phyloP scores from a whole-genome alignment of 2,888 invertebrate species.

The Ornithoptera alexandrae region DNA sequence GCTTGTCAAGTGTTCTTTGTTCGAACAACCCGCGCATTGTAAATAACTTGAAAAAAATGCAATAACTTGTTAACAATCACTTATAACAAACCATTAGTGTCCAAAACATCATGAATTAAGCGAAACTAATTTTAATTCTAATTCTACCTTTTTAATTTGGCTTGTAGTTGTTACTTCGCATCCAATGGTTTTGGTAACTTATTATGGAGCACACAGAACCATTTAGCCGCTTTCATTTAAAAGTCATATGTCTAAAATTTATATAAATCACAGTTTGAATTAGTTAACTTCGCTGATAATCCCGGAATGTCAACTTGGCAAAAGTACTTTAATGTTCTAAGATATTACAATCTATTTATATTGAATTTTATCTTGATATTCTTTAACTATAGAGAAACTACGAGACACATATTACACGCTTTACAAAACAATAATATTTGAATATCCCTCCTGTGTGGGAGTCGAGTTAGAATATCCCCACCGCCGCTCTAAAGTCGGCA shows the following conservation, averaged over 20 bases:
- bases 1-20: slow-evolving; percentile 19
- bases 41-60: background rate
- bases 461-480: too few relatives aligned
- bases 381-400: background rate
- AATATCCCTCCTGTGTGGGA: too few relatives aligned
- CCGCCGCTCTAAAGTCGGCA: too few relatives aligned
- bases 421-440: background rate
- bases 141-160: too few relatives aligned
- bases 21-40: slow-evolving; percentile 18
- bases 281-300: background rate
- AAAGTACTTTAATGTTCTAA: slow-evolving; percentile 7
- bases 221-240: background rate
- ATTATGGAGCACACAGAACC: too few relatives aligned
- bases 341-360: background rate
- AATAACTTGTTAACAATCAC: background rate
- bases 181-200: too few relatives aligned
- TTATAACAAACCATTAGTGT: background rate
- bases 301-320: background rate
- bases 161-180: too few relatives aligned
- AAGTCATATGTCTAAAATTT: background rate
- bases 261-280: background rate
- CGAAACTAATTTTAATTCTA: background rate
- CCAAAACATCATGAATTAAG: background rate
- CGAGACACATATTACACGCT: background rate
- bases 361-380: background rate